Percentiles rank a stretch among this genome's conserved stretches.
phyloP scores from a whole-genome alignment of 2,113 vertebrate species.

The Charina bottae region DNA sequence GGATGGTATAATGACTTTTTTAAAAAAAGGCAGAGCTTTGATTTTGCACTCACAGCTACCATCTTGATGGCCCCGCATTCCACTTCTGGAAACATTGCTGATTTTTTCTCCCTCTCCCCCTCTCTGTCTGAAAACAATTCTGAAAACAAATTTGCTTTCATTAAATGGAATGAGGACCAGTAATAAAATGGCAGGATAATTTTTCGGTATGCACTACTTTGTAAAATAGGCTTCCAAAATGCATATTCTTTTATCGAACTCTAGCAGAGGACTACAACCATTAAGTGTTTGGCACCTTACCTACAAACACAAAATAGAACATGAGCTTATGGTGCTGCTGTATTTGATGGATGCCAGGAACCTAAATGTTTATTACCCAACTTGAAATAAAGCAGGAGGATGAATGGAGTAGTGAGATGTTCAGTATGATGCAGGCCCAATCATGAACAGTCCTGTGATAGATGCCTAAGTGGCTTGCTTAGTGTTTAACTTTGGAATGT shows the following conservation, averaged over 20 bases:
- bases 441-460: background rate
- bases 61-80: background rate
- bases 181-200: background rate
- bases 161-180: background rate
- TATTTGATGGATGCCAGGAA: background rate
- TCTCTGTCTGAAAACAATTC: background rate
- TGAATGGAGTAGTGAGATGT: background rate
- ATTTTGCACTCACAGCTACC: background rate
- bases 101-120: background rate
- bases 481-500: background rate
- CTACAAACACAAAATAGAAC: background rate
- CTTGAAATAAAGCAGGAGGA: background rate
- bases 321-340: too few species aligned
- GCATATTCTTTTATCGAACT: background rate
- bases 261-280: background rate
- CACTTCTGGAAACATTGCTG: background rate
- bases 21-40: background rate
- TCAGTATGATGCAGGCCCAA: background rate
- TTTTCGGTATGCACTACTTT: background rate
- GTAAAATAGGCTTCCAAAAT: background rate
- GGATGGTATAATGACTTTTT: too few species aligned
- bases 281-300: background rate
- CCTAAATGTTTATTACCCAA: background rate
- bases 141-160: background rate
- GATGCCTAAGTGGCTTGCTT: background rate